Percentiles rank a stretch among this genome's conserved stretches.
Conservation (phyloP, 2,888 invertebrate genomes). For the Dynastes grantii region DNA sequence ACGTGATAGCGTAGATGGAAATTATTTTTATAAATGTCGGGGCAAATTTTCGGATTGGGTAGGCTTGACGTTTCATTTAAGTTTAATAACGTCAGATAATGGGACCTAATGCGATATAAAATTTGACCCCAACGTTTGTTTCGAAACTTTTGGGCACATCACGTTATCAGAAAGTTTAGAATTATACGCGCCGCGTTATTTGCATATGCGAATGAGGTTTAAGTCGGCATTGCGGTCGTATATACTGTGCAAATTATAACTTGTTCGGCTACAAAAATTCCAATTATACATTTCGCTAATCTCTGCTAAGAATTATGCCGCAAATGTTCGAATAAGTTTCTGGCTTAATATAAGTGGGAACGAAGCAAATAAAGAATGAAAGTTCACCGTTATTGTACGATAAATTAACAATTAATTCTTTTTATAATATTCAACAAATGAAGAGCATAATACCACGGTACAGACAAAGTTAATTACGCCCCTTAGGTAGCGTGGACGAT, state of each 20-base stretch:
- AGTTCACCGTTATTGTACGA: too few relatives aligned
- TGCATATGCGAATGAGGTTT: conserved; percentile 45
- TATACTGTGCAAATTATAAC: conserved; percentile 33
- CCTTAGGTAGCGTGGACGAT: too few relatives aligned
- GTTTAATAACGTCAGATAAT: conserved; percentile 47
- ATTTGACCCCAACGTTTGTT: conserved; percentile 44
- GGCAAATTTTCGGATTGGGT: conserved; percentile 19
- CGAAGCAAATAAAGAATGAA: too few relatives aligned
- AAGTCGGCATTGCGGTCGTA: conserved; percentile 28
- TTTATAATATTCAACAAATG: too few relatives aligned
- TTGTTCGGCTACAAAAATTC: conserved; percentile 20
- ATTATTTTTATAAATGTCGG: conserved; percentile 40
- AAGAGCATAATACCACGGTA: too few relatives aligned
- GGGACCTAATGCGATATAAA: conserved; percentile 44
- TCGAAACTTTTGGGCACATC: conserved; percentile 37
- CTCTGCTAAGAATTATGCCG: not conserved
- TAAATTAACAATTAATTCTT: too few relatives aligned
- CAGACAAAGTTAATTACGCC: too few relatives aligned
- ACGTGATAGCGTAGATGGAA: conserved; percentile 18
- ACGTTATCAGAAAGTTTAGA: conserved; percentile 41
- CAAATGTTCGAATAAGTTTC: conserved; percentile 3
- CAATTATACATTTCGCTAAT: conserved; percentile 13
- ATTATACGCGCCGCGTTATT: conserved; percentile 39
- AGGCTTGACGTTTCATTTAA: conserved; percentile 44
- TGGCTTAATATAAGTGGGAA: too few relatives aligned